Base-by-base conservation (phyloP, 2,113 vertebrate species). In the Podiceps cristatus region DNA sequence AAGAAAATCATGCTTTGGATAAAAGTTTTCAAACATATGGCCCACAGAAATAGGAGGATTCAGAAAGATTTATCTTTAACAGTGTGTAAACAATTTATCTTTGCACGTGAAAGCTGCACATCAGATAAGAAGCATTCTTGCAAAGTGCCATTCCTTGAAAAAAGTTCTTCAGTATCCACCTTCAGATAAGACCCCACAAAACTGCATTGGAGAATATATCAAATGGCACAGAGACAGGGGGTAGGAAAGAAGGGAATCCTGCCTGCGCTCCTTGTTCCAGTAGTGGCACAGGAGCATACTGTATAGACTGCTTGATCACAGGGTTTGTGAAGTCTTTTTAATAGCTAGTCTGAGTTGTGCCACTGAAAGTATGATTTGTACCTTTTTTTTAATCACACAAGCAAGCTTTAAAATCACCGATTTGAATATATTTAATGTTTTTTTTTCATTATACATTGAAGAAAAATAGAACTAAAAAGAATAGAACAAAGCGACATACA, bases 21-120 rank as follows among this genome's bases (percentile, higher is more conserved):
- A 44, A 44, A 95, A 56, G 7, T 64, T 88, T 85, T 93, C 49
- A 79, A 82, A 63, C 53, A 72, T 78, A 29, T 78, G 73, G 68
- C 52, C 56, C 9, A 9, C 44, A 78, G 88, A 95, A 92, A 91
- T 14, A 78, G 8, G 29, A 85, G 37, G 17, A 60, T 96, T 91
- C 69, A 68, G 60, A 87, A 94, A 69, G 60, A 67, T 72, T 77
- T 78, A 22, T 83, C n/a, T 83, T 49, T n/a, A 82, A 37, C 40
- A 44, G 31, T 62, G 47, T 27, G 18, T 72, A 82, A 89, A 75
- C 49, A 87, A 37, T 60, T 89, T 74, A 29, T 74, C 56, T 93
- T 93, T 69, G 28, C 37, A 45, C 0, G 0, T 86, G 64, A 44
- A 89, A 88, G n/a, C 37, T 91, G 64, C 44, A 44, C 13, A 15